Base-by-base conservation (phyloP, 2,113 vertebrate genomes). In the Callithrix jacchus region DNA sequence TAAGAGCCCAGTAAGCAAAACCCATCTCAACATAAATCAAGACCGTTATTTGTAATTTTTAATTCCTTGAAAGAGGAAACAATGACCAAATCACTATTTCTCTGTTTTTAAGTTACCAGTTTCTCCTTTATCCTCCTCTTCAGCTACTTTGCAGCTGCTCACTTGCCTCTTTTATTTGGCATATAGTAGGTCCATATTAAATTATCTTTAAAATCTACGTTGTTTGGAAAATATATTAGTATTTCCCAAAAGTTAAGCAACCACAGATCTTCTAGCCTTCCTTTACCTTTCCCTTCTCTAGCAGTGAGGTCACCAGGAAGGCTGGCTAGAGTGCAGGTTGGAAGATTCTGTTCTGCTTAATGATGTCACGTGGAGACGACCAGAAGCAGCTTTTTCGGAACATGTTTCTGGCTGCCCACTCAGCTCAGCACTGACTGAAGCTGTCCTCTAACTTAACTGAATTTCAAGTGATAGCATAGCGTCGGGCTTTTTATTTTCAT, bases 381-480 rank as follows among this genome's bases (percentile, higher is more conserved):
- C 42, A 94, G 71, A 90, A 79, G 56, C 74, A 73, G 13, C 37
- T 94, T 20, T 35, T 79, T 30, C 0, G 74, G 77, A 83, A 79
- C 8, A 66, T 45, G 6, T 61, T 91, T 95, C 21, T 82, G 2
- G 83, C 80, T 86, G 27, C 35, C 81, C 6, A 7, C 42, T 95
- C 49, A 80, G 45, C 21, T 87, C 77, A 89, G 49, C 84, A 66
- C 52, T 73, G 47, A 71, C n/a, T 71, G 66, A 40, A 86, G 66
- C 49, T 81, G 37, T 74, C 45, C 94, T 95, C 54, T 21, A 13
- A 58, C n/a, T 90, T 96, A 93, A 89, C 23, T 61, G n/a, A 86
- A 91, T 91, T 66, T 80, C 86, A 47, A 49, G 47, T 86, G 73
- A 71, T 79, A 93, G 74, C 49, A 25, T 37, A 40, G 42, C 7